phyloP scores from a whole-genome alignment of 2,113 vertebrate species.

The Carettochelys insculpta region DNA sequence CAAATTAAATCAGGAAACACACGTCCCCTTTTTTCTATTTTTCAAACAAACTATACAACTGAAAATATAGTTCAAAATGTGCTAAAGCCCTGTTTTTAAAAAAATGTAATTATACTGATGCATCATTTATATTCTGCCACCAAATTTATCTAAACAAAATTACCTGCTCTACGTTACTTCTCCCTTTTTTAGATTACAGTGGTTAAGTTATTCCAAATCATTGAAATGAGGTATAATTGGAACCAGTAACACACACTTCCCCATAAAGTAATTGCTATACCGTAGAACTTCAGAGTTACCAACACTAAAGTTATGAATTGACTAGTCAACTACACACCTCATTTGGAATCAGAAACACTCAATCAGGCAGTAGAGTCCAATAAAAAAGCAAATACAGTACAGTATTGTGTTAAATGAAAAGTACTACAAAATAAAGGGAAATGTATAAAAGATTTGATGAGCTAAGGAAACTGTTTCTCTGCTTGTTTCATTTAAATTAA shows the following conservation, averaged over 20 bases:
- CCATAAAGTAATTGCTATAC: background rate
- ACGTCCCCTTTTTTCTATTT: background rate
- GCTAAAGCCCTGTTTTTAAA: background rate
- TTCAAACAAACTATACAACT: background rate
- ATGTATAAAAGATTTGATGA: no score
- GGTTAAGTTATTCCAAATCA: background rate
- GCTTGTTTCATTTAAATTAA: no score
- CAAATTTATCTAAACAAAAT: background rate
- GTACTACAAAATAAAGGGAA: no score
- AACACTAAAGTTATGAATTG: no score
- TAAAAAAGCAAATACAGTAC: no score
- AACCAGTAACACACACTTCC: background rate
- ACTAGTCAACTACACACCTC: no score
- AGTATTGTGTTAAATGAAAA: no score
- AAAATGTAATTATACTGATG: background rate
- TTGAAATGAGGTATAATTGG: background rate
- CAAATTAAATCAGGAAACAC: background rate
- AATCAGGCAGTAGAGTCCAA: no score
- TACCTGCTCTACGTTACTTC: background rate
- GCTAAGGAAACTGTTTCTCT: no score
- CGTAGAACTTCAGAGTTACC: no score
- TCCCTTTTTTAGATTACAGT: background rate
- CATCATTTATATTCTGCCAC: background rate
- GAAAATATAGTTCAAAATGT: background rate
- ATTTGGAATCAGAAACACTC: no score